Conservation (phyloP, 2,888 invertebrate genomes). For the Cantharis flavilabris region DNA sequence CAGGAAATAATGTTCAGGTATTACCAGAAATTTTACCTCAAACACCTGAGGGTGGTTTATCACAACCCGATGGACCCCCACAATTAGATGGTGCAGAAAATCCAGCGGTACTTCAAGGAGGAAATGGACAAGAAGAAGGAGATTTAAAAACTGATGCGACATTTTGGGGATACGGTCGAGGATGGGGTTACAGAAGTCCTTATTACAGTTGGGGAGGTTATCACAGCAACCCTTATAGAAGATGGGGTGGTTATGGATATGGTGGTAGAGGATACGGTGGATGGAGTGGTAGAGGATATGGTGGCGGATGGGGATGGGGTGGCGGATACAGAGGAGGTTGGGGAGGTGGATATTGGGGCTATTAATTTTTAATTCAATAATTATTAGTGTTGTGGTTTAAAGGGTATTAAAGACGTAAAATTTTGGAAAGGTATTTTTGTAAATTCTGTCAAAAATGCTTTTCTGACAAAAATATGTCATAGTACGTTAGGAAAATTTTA, state of each 20-base stretch:
- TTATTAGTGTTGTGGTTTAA: not conserved
- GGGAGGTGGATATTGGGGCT: constrained; percentile 15
- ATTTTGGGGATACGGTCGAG: constrained; percentile 25
- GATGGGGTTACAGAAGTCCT: constrained; percentile 23
- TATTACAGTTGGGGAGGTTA: constrained; percentile 18
- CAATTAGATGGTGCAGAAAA: constrained; percentile 8
- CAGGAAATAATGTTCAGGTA: not conserved
- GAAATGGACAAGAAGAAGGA: constrained; percentile 8
- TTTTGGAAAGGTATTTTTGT: constrained; percentile 12
- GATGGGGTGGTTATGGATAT: constrained; percentile 21
- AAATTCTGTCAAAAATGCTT: constrained; percentile 6
- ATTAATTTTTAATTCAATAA: not conserved
- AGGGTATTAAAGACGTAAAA: not conserved
- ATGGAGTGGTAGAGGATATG: constrained; percentile 7
- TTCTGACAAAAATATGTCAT: constrained; percentile 9
- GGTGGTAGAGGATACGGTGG: constrained; percentile 20
- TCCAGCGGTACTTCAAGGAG: constrained; percentile 6
- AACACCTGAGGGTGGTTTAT: not conserved
- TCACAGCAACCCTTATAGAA: constrained; percentile 10
- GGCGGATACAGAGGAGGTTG: not conserved
- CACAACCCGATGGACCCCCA: constrained; percentile 1
- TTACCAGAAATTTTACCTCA: not conserved
- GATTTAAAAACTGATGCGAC: constrained; percentile 33
- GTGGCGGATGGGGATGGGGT: constrained; percentile 8
- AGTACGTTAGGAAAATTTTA: not conserved